Evolutionary conservation across 2,113 vertebrate species (phyloP).

Genomic region (Morone chrysops): DNA sequence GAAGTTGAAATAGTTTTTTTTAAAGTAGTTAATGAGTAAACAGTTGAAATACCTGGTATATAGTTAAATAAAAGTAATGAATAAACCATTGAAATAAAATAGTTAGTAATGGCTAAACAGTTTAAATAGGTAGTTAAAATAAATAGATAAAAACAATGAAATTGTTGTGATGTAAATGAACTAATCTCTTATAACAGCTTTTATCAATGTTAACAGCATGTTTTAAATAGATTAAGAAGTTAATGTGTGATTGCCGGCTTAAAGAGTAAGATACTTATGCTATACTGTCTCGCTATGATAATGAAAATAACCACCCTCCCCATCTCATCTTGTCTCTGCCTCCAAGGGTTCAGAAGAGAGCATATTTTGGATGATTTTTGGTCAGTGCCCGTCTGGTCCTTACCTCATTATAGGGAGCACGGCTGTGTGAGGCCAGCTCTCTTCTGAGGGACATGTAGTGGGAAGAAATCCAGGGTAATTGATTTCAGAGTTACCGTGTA

Average conservation of each 20-base stretch:
- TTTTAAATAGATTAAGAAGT: background rate
- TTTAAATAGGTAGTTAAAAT: background rate
- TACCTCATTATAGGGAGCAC: constrained; percentile 46
- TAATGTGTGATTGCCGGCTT: background rate
- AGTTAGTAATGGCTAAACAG: no score
- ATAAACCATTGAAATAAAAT: background rate
- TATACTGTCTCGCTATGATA: constrained; percentile 8
- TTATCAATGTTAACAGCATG: background rate
- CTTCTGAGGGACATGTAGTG: constrained; percentile 20
- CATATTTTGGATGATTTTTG: constrained; percentile 3
- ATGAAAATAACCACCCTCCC: background rate
- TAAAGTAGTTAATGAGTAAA: background rate
- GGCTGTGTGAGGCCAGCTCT: constrained; percentile 24
- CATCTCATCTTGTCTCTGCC: background rate
- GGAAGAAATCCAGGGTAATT: constrained; percentile 51
- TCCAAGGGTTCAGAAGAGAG: constrained; percentile 10
- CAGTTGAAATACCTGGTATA: background rate
- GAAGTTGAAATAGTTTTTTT: background rate
- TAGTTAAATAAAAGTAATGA: background rate
- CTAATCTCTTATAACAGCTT: background rate
- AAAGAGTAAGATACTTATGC: background rate
- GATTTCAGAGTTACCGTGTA: constrained; percentile 51
- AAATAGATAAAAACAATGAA: background rate
- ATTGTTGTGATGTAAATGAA: background rate
- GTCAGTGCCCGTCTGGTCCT: constrained; percentile 34